These are phyloP conservation scores for Alethe castanea DNA, from an alignment of 2,113 vertebrate species.

Conservation along the genomic window DNA sequence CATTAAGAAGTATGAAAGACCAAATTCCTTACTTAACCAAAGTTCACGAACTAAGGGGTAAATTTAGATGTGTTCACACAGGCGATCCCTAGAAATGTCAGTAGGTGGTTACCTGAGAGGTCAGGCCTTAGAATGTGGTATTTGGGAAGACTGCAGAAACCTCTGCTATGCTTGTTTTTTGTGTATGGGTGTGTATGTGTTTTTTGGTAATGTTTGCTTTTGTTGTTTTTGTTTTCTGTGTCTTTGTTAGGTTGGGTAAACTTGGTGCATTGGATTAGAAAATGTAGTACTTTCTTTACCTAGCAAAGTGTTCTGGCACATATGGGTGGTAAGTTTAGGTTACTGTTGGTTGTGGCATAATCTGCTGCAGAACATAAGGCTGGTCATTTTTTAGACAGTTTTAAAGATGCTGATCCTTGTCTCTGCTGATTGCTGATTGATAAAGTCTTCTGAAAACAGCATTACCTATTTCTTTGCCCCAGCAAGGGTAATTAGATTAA, in stretches of 20 bases:
- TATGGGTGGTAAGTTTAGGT: background rate
- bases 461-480: background rate
- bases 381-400: background rate
- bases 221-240: background rate
- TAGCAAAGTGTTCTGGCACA: background rate
- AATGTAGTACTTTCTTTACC: background rate
- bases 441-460: background rate
- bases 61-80: conserved; percentile 13
- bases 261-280: background rate
- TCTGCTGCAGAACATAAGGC: background rate
- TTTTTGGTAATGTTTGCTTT: background rate
- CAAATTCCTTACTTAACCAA: background rate
- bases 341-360: background rate
- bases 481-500: background rate
- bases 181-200: background rate
- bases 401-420: background rate
- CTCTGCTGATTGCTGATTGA: background rate
- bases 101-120: background rate
- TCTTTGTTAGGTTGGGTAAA: background rate
- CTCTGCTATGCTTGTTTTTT: background rate
- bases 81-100: background rate
- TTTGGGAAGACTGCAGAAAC: background rate
- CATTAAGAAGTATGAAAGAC: background rate
- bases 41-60: background rate
- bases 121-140: background rate